Evolutionary conservation across 2,888 invertebrate species (phyloP).

Genomic region (Eristalis intricaria): DNA sequence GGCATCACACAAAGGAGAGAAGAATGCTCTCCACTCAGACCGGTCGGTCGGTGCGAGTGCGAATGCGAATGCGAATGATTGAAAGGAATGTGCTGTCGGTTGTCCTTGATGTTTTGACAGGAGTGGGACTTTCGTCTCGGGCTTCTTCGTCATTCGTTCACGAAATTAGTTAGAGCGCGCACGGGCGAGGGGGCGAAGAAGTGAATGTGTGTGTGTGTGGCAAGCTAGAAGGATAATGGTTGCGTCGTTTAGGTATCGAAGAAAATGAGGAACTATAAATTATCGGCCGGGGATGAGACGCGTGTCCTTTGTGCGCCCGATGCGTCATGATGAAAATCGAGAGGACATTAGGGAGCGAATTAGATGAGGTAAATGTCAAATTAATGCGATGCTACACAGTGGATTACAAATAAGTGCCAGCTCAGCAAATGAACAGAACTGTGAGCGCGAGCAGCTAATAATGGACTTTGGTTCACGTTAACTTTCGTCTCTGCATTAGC

Average conservation of each 20-base stretch:
- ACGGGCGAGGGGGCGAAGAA: slow-evolving; percentile 6
- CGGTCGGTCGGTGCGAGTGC: too few relatives aligned
- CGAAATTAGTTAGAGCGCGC: slow-evolving; percentile 42
- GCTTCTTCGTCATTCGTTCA: not conserved
- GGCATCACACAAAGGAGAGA: slow-evolving; percentile 36
- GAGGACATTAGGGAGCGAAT: slow-evolving; percentile 24
- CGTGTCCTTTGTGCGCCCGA: not conserved
- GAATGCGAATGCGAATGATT: slow-evolving; percentile 45
- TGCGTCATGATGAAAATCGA: slow-evolving; percentile 5
- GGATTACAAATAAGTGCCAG: not conserved
- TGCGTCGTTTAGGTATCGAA: slow-evolving; percentile 50
- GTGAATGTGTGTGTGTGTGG: slow-evolving; percentile 29
- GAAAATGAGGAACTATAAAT: slow-evolving; percentile 63
- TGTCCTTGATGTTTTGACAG: not conserved
- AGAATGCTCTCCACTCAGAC: slow-evolving; percentile 35
- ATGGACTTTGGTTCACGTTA: not conserved
- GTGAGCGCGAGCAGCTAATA: not conserved
- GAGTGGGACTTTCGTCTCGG: not conserved
- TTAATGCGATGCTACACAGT: not conserved
- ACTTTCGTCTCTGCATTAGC: too few relatives aligned
- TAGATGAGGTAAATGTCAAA: slow-evolving; percentile 27
- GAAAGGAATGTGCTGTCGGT: slow-evolving; percentile 21
- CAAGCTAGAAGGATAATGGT: slow-evolving; percentile 20
- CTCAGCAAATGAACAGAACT: not conserved
- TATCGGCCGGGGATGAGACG: slow-evolving; percentile 30